Evolutionary conservation across 1,140 invertebrate genomes (phyloP).

Genomic region (Leucophenga varia): DNA sequence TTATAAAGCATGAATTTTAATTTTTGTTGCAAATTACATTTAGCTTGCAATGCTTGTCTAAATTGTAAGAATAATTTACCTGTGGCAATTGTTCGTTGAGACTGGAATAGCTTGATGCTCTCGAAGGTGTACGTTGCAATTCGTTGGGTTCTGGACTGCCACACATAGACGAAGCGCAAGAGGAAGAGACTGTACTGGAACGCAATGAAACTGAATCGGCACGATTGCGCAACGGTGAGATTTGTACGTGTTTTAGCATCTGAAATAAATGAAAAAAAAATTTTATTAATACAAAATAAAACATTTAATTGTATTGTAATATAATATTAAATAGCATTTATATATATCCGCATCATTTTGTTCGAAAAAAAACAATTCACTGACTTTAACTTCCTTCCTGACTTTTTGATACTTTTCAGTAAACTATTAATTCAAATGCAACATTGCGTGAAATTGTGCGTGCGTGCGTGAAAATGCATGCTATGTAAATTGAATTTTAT

Average conservation of each 20-base stretch:
- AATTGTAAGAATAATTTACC: conserved; percentile 38
- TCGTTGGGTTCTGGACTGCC: conserved; percentile 63
- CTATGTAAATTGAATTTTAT: no score
- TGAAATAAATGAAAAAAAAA: conserved; percentile 45
- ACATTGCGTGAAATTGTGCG: no score
- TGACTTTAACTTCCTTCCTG: no score
- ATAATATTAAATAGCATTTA: no score
- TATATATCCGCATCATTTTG: no score
- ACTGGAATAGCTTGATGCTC: conserved; percentile 65
- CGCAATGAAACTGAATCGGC: conserved; percentile 79
- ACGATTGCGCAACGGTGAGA: conserved; percentile 76
- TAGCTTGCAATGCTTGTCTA: not conserved
- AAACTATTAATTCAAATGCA: no score
- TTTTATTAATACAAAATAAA: not conserved
- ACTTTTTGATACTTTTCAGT: no score
- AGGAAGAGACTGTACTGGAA: conserved; percentile 70
- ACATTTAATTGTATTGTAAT: not conserved
- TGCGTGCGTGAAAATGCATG: no score
- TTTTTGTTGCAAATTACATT: not conserved
- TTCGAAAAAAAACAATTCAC: no score
- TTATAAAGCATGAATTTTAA: not conserved
- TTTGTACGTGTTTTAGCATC: conserved; percentile 89
- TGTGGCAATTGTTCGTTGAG: conserved; percentile 60
- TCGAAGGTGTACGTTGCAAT: conserved; percentile 45
- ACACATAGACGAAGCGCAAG: conserved; percentile 58